Percentiles rank a stretch among this genome's conserved stretches.
phyloP scores from a whole-genome alignment of 2,888 invertebrate species.

The Drosophila meridiana region DNA sequence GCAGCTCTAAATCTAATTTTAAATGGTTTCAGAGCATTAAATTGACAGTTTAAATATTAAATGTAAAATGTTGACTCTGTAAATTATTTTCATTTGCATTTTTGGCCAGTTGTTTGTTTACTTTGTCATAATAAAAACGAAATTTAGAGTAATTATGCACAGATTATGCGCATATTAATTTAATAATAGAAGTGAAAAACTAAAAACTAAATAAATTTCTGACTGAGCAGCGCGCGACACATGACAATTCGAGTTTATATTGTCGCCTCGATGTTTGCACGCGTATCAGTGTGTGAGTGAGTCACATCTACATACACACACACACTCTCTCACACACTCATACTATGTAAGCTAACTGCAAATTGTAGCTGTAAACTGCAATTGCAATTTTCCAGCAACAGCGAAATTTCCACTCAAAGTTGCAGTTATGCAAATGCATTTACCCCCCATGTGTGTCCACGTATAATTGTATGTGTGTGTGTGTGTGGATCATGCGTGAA shows the following conservation, averaged over 20 bases:
- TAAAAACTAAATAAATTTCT: constrained; percentile 9
- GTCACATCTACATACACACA: neutral
- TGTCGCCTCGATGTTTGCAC: neutral
- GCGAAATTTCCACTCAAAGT: constrained; percentile 32
- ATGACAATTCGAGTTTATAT: constrained; percentile 7
- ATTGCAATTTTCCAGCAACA: constrained; percentile 42
- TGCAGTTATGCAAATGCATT: constrained; percentile 67
- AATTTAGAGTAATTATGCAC: constrained; percentile 7
- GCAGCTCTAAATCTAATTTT: neutral
- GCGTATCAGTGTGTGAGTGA: neutral
- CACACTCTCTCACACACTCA: constrained; percentile 5
- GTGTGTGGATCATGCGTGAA: constrained; percentile 10
- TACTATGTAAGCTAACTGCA: constrained; percentile 26
- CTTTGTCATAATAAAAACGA: neutral
- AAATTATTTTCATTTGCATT: constrained; percentile 28
- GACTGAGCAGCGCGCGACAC: neutral
- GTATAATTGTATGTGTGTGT: constrained; percentile 5
- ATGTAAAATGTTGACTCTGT: constrained; percentile 18
- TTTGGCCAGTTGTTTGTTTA: constrained; percentile 1
- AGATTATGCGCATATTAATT: constrained; percentile 21
- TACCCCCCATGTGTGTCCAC: constrained; percentile 21
- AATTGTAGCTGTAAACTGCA: constrained; percentile 56
- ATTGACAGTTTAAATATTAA: constrained; percentile 23
- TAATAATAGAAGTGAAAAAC: constrained; percentile 14
- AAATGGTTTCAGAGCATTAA: constrained; percentile 13